Evolutionary conservation across 2,888 invertebrate genomes (phyloP).

Genomic region (Drosophila picticornis): DNA sequence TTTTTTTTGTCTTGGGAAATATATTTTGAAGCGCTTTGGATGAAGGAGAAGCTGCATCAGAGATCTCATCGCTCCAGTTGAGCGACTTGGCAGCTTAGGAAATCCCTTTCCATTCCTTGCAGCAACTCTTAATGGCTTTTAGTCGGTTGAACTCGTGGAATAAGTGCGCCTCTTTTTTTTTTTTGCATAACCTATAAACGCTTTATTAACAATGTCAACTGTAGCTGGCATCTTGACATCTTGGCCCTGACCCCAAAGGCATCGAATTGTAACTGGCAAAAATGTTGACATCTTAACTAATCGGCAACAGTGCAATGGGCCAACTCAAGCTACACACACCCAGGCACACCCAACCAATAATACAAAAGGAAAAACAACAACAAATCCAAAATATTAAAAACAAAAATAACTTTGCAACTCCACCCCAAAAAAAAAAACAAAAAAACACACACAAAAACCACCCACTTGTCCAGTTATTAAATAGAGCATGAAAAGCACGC

Average conservation of each 20-base stretch:
- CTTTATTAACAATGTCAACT: conserved; percentile 2
- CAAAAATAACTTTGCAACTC: conserved; percentile 22
- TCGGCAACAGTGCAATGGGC: conserved; percentile 4
- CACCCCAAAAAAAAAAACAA: conserved; percentile 2
- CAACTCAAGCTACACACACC: conserved; percentile 15
- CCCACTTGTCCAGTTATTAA: conserved; percentile 60
- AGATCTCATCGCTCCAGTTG: neutral
- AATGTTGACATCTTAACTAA: conserved; percentile 39
- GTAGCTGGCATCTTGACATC: conserved; percentile 5
- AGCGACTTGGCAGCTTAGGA: neutral
- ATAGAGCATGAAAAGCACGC: conserved; percentile 66
- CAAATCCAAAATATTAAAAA: neutral
- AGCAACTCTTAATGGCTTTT: neutral
- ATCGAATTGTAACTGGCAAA: conserved; percentile 36
- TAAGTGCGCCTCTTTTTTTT: conserved; percentile 16
- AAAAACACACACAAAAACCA: conserved; percentile 14
- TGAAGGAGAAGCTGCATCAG: neutral
- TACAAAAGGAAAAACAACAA: conserved; percentile 13
- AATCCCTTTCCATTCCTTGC: neutral
- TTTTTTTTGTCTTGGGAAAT: neutral
- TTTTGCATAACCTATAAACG: conserved; percentile 22
- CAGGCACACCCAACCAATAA: conserved; percentile 3
- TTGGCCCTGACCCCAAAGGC: conserved; percentile 47
- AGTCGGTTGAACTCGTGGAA: conserved; percentile 11
- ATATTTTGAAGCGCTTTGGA: neutral